A percentile compares a stretch with the other conserved stretches of the same genome.
Conservation (phyloP, 2,888 invertebrate genomes). For the Leucoma salicis region DNA sequence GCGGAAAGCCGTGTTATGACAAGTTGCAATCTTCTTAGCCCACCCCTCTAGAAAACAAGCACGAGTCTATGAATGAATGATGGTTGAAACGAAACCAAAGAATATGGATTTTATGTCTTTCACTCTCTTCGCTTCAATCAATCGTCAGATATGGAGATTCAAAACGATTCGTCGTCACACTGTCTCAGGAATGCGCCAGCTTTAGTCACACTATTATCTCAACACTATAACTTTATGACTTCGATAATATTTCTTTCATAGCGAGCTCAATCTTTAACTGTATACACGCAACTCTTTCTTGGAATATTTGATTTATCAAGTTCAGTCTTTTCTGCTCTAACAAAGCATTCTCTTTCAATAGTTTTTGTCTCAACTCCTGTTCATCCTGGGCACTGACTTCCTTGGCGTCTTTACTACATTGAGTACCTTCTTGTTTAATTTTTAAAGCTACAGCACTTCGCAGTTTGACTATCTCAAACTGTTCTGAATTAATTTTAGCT, state of each 20-base stretch:
- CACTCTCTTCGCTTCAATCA: too few relatives aligned
- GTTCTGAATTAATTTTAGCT: slow-evolving; percentile 87
- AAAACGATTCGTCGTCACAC: too few relatives aligned
- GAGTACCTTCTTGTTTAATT: slow-evolving; percentile 65
- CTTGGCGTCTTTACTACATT: slow-evolving; percentile 56
- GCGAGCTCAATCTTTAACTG: slow-evolving; percentile 87
- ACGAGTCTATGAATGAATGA: too few relatives aligned
- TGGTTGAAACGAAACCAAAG: too few relatives aligned
- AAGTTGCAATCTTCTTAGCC: too few relatives aligned
- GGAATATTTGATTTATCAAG: slow-evolving; percentile 86
- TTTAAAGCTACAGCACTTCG: slow-evolving; percentile 79
- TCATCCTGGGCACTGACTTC: slow-evolving; percentile 63
- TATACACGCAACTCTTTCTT: slow-evolving; percentile 87
- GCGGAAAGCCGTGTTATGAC: too few relatives aligned
- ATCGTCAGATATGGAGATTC: too few relatives aligned
- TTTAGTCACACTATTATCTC: too few relatives aligned
- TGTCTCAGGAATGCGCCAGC: not conserved
- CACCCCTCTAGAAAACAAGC: too few relatives aligned
- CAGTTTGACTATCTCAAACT: slow-evolving; percentile 86
- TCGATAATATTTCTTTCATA: slow-evolving; percentile 79
- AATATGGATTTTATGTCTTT: too few relatives aligned
- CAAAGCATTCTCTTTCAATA: slow-evolving; percentile 84
- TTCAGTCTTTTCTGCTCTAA: slow-evolving; percentile 86
- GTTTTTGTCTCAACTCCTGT: slow-evolving; percentile 63
- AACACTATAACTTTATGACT: slow-evolving; percentile 52